Evolutionary conservation across 2,888 invertebrate species (phyloP).

Genomic region (Proisotoma minuta): DNA sequence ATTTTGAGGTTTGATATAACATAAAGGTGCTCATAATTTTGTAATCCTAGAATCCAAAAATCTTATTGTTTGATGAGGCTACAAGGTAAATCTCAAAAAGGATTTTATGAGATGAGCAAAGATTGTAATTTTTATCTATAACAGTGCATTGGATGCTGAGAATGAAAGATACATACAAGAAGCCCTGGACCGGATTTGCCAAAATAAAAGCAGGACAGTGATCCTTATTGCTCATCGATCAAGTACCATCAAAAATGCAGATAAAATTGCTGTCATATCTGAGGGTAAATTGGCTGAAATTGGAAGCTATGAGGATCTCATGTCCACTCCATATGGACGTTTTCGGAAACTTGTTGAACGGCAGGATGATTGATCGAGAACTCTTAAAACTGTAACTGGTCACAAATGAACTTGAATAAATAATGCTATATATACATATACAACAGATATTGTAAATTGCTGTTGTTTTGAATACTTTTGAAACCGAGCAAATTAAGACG

Average conservation of each 20-base stretch:
- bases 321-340: conserved; percentile 64
- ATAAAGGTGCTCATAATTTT: not conserved
- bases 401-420: no score
- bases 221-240: conserved; percentile 89
- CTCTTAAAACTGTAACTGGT: no score
- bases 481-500: no score
- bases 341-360: conserved; percentile 78
- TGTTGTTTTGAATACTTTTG: no score
- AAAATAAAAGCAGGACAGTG: conserved; percentile 79
- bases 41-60: conserved; percentile 71
- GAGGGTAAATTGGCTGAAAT: conserved; percentile 72
- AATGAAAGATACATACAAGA: conserved; percentile 85
- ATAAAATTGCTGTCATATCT: conserved; percentile 80
- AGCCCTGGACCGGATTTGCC: conserved; percentile 76
- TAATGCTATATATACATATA: no score
- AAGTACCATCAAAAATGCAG: conserved; percentile 85
- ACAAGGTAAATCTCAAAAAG: conserved; percentile 58
- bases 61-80: conserved; percentile 90
- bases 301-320: conserved; percentile 71
- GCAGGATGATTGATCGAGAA: no score
- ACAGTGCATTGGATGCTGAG: conserved; percentile 79
- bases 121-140: conserved; percentile 52
- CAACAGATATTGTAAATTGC: no score
- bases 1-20: no score
- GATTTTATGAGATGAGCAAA: not conserved